phyloP scores from a whole-genome alignment of 2,888 invertebrate species.

The Linnaemya tessellans region DNA sequence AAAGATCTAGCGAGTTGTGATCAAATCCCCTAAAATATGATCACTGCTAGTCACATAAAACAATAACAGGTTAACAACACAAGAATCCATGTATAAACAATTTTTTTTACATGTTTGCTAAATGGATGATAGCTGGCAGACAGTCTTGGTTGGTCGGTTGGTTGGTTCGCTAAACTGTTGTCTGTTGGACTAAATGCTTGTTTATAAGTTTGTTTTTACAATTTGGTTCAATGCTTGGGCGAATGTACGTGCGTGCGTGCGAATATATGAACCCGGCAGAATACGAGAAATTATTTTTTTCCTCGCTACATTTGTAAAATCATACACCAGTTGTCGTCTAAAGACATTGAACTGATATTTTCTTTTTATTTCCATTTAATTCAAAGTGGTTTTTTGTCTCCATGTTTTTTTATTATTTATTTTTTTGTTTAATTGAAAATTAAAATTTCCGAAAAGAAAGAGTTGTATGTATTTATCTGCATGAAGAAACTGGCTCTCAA shows the following conservation, averaged over 20 bases:
- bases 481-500: not conserved
- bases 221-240: slow-evolving; percentile 31
- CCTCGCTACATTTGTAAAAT: slow-evolving; percentile 46
- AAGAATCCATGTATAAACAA: slow-evolving; percentile 34
- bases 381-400: slow-evolving; percentile 20
- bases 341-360: slow-evolving; percentile 53
- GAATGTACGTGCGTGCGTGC: not conserved
- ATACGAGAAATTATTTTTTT: slow-evolving; percentile 45
- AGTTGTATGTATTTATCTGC: not conserved
- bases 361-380: slow-evolving; percentile 25
- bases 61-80: slow-evolving; percentile 35
- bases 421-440: not conserved
- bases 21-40: no score
- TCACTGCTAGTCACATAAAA: not conserved
- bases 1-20: not conserved
- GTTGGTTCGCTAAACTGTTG: not conserved
- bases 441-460: not conserved
- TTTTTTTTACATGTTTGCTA: slow-evolving; percentile 29
- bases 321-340: slow-evolving; percentile 10
- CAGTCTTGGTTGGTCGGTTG: not conserved
- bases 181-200: slow-evolving; percentile 17
- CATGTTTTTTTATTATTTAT: not conserved
- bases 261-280: slow-evolving; percentile 30
- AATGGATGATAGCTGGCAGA: slow-evolving; percentile 22
- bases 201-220: slow-evolving; percentile 13